Conservation (phyloP, 2,888 invertebrate genomes). For the Alentia gelatinosa region DNA sequence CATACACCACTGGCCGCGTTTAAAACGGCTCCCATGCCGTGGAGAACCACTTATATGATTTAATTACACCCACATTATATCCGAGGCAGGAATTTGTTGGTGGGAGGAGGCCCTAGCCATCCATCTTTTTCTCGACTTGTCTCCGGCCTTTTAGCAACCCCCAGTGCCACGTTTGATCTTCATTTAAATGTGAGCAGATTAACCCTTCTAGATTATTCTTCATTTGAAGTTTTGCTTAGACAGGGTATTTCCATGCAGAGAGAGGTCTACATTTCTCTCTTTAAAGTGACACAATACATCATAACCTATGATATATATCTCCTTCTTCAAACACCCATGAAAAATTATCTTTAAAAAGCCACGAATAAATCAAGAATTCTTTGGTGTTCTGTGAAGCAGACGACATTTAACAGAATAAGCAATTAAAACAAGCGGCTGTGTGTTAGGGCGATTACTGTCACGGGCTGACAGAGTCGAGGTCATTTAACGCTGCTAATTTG, state of each 20-base stretch:
- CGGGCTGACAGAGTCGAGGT: conserved; percentile 20
- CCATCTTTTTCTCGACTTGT: conserved; percentile 49
- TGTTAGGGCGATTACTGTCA: conserved; percentile 45
- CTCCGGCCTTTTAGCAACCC: conserved; percentile 25
- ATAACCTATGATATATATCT: not conserved
- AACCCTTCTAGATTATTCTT: not conserved
- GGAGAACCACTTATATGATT: conserved; percentile 48
- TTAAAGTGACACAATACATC: too few relatives aligned
- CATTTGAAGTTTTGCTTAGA: too few relatives aligned
- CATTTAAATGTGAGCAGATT: conserved; percentile 40
- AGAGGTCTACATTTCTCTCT: too few relatives aligned
- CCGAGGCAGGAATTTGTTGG: conserved; percentile 4
- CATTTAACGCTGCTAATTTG: conserved; percentile 29
- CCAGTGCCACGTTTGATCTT: conserved; percentile 24
- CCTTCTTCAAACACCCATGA: not conserved
- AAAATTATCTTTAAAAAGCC: not conserved
- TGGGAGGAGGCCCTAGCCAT: not conserved
- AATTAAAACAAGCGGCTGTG: conserved; percentile 40
- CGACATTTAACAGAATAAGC: not conserved
- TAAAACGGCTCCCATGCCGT: conserved; percentile 36
- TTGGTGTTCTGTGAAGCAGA: conserved; percentile 21
- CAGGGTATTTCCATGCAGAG: too few relatives aligned
- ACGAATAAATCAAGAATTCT: conserved; percentile 6
- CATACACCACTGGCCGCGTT: conserved; percentile 41
- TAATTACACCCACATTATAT: conserved; percentile 39